Percentiles rank a stretch among this genome's conserved stretches.
Conservation (phyloP, 2,797 vertebrate genomes). For the Typhlichthys eigenmanni region DNA sequence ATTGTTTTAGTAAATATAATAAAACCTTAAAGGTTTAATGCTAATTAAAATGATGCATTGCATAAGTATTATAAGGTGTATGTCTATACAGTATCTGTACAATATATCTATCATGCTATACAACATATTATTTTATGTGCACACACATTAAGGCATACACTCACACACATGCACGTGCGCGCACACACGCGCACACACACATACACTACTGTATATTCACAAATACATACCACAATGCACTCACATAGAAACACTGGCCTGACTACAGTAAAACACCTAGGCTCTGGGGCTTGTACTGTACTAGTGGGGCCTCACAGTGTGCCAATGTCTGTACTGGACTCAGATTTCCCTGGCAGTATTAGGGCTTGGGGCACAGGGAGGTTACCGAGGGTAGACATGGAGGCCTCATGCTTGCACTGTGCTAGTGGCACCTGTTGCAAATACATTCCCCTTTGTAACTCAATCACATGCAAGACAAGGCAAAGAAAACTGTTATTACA, state of each 20-base stretch:
- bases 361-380: constrained; percentile 68
- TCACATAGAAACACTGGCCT: constrained; percentile 13
- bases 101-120: too few species aligned
- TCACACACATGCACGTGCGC: not conserved
- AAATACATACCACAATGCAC: constrained; percentile 5
- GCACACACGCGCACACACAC: not conserved
- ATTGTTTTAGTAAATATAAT: too few species aligned
- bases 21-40: too few species aligned
- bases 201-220: constrained; percentile 16
- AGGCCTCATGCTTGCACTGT: constrained; percentile 70
- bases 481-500: constrained; percentile 79
- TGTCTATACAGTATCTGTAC: not conserved
- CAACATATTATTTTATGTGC: not conserved
- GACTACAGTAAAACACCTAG: constrained; percentile 35
- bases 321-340: constrained; percentile 73
- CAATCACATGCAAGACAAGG: constrained; percentile 74
- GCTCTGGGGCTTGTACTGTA: constrained; percentile 23
- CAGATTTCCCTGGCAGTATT: constrained; percentile 73
- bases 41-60: too few species aligned
- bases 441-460: constrained; percentile 78
- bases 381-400: constrained; percentile 73
- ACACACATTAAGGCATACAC: not conserved
- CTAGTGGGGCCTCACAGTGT: constrained; percentile 49
- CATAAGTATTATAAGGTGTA: too few species aligned
- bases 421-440: constrained; percentile 80